Evolutionary conservation across 2,888 invertebrate genomes (phyloP).

Genomic region (Hemicrepidius hirtus): DNA sequence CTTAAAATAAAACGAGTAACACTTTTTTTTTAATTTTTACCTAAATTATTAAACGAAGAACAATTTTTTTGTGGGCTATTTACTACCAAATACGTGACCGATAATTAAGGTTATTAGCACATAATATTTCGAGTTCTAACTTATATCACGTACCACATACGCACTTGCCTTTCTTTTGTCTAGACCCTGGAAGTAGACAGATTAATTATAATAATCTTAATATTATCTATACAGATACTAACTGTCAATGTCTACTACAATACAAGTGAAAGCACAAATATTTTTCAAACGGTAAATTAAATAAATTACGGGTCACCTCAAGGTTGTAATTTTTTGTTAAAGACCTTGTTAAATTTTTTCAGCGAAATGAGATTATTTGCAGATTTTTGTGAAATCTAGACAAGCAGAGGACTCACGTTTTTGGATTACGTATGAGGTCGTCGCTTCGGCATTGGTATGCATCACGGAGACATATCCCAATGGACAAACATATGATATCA

Average conservation of each 20-base stretch:
- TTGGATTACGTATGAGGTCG: slow-evolving; percentile 20
- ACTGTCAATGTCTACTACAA: slow-evolving; percentile 9
- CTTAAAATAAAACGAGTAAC: too few species aligned
- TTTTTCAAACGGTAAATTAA: slow-evolving; percentile 15
- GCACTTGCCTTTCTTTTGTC: slow-evolving; percentile 9
- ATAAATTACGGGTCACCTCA: not conserved
- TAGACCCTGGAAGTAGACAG: not conserved
- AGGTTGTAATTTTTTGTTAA: slow-evolving; percentile 1
- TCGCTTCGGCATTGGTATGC: slow-evolving; percentile 34
- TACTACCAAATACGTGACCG: too few species aligned
- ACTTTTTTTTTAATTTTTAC: too few species aligned
- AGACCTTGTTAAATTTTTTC: not conserved
- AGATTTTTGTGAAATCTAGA: slow-evolving; percentile 13
- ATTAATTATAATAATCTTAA: slow-evolving; percentile 11
- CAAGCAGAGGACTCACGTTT: slow-evolving; percentile 24
- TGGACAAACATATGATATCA: slow-evolving; percentile 45
- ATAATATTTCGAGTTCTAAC: not conserved
- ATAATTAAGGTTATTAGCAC: too few species aligned
- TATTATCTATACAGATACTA: slow-evolving; percentile 4
- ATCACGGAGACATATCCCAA: slow-evolving; percentile 34
- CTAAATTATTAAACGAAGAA: too few species aligned
- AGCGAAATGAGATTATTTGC: not conserved
- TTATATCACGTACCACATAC: slow-evolving; percentile 4
- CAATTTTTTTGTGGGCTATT: too few species aligned
- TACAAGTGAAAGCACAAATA: slow-evolving; percentile 16